Conservation (phyloP, 2,797 vertebrate genomes). For the Karalla daura region DNA sequence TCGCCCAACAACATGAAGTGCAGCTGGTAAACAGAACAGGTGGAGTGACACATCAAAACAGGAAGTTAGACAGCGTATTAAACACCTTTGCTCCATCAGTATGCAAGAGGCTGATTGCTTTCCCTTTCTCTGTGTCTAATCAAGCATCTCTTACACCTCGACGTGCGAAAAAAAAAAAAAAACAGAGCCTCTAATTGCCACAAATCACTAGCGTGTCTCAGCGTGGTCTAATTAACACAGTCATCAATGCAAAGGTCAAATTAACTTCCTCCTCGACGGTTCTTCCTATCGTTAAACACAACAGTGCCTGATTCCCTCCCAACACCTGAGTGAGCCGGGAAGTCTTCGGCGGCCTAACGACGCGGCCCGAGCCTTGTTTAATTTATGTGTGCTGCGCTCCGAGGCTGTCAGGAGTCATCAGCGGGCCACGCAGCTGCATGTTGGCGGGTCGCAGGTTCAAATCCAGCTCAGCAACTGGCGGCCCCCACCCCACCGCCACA, state of each 20-base stretch:
- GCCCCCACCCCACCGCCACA: too few species aligned
- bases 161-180: neutral
- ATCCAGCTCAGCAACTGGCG: neutral
- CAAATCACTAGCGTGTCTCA: neutral
- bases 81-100: neutral
- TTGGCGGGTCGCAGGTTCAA: constrained; percentile 2
- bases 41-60: neutral
- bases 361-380: constrained; percentile 23
- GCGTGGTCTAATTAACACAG: neutral
- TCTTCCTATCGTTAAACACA: neutral
- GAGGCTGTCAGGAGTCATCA: constrained; percentile 25
- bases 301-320: neutral
- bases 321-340: constrained; percentile 20
- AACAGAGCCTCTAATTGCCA: neutral
- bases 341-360: neutral
- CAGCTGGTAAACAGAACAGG: neutral
- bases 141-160: neutral
- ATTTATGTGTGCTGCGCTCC: constrained; percentile 39
- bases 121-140: constrained; percentile 1
- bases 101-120: neutral
- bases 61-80: neutral
- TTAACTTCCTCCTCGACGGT: neutral
- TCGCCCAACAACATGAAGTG: neutral
- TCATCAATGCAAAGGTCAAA: neutral
- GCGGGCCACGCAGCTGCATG: neutral